Evolutionary conservation across 2,888 invertebrate species (phyloP), one percentile per base, ranked within the genome.

Genomic region (Lordiphosa fenestrarum): DNA sequence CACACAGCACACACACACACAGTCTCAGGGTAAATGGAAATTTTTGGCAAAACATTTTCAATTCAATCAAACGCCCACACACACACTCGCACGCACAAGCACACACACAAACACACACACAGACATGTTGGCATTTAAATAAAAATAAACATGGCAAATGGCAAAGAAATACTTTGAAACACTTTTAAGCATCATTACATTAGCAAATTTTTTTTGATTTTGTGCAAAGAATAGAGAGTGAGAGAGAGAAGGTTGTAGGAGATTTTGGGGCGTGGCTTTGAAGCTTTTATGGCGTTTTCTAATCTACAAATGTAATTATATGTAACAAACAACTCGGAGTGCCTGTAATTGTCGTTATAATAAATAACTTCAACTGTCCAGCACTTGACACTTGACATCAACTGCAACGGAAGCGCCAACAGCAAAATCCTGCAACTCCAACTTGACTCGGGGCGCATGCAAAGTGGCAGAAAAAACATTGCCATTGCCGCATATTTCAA

Each of bases 341-440:
- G 19, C 2, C 2, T 19, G 85, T 78, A 85, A 84, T 78, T 85
- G 77, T 78, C 85, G 83, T 84, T 84, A 78, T 83, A 78, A 87
- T 86, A 86, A 86, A 86, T 86, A 87, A 86, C 87, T 73, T 71
- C 86, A 87, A 74, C 83, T 86, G 87, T 86, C 85, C 86, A 72
- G 73, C 85, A 74, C 81, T 72, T 87, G 86, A 86, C 86, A 87
- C 81, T 78, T 86, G 86, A 80, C 87, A 86, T 77, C 87, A 86
- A 81, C 80, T 84, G 75, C 76, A 82, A 52, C 80, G 86, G 73
- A 76, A 84, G 64, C 78, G 44, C 56, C 64, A 74, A 66, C 71
- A 61, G 48, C 30, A n/a, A 37, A 53, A 38, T 49, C 49, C 42
- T 37, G 42, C 15, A 42, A 41, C 15, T 15, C 73, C 61, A 72